Evolutionary conservation across 2,888 invertebrate genomes (phyloP).

Genomic region (Oscheius sp.): DNA sequence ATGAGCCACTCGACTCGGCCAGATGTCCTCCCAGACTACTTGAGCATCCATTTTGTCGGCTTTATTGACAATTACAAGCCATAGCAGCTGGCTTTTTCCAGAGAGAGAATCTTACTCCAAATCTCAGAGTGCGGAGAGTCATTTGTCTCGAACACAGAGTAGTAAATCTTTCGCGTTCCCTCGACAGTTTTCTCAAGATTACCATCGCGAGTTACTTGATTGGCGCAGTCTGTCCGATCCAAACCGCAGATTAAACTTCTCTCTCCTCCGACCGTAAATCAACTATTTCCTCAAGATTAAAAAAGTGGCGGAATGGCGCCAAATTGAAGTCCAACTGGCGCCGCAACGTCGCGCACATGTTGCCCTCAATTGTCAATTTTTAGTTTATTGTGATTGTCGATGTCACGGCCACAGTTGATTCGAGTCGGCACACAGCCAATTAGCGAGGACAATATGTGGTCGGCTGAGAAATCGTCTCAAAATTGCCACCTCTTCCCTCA

Average conservation of each 20-base stretch:
- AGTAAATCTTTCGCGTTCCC: constrained; percentile 9
- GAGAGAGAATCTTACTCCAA: no score
- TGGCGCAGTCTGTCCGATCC: constrained; percentile 4
- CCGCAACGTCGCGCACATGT: constrained; percentile 12
- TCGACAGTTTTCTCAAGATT: constrained; percentile 28
- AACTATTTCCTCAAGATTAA: constrained; percentile 4
- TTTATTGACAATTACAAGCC: constrained; percentile 27
- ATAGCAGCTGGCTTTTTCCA: no score
- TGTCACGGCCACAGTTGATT: constrained; percentile 20
- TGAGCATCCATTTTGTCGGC: constrained; percentile 18
- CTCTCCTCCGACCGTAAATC: constrained; percentile 12
- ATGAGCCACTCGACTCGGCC: background rate
- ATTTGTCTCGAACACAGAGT: background rate
- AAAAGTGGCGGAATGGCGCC: constrained; percentile 26
- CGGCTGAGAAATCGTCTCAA: constrained; percentile 17
- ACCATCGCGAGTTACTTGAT: constrained; percentile 15
- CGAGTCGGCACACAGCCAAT: constrained; percentile 1
- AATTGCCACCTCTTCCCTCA: constrained; percentile 22
- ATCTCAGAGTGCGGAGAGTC: no score
- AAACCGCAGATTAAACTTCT: background rate
- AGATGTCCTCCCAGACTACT: constrained; percentile 19
- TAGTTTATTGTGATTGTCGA: constrained; percentile 22
- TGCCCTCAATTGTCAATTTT: constrained; percentile 1
- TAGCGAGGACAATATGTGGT: constrained; percentile 1
- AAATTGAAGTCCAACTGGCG: constrained; percentile 15